Evolutionary conservation across 2,113 vertebrate species (phyloP), one percentile per base, ranked within the genome.

Genomic region (Gambusia holbrooki): DNA sequence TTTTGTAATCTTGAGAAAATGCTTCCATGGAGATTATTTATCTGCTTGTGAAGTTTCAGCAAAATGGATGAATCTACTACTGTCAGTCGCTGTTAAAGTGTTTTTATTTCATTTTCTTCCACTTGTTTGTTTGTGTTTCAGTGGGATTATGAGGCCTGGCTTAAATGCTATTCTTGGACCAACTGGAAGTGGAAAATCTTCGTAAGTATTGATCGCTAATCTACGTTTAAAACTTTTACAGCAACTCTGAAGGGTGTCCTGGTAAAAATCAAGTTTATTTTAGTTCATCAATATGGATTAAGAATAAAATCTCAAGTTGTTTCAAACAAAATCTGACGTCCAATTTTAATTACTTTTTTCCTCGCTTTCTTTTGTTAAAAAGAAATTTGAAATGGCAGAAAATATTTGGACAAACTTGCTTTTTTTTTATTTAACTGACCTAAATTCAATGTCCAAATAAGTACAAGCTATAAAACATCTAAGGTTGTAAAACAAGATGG

Each of bases 101-200:
- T 11, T 25, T 58, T 58, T 58, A 9, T 58, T 58, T 25, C 0
- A 58, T n/a, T n/a, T 58, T 19, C 25, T n/a, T 8, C 7, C 25
- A 33, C 63, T 28, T 48, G 30, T 10, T 22, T 1, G 15, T 62
- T 80, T 92, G 4, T 91, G 81, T 93, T 89, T 17, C 90, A 99
- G 97, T 91, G 98, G 98, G n/a, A 94, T 98, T 77, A 98, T 99
- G 97, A 96, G 85, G 89, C 97, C 98, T 25, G 98, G 98, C 28
- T 94, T 99, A 80, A 99, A 99, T 33, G 97, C 97, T 63, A 97
- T 99, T 85, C 93, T 99, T 78, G 98, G 98, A 82, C 96, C 97
- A 3, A 98, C 97, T 28, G 98, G 97, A 73, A 93, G 97, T 82
- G 98, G 98, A 45, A 99, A 99, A 91, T 98, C 98, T 86, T 98